A percentile compares a stretch with the other conserved stretches of the same genome.
Evolutionary conservation across 2,888 invertebrate species (phyloP).

Genomic region (Halictus ligatus): DNA sequence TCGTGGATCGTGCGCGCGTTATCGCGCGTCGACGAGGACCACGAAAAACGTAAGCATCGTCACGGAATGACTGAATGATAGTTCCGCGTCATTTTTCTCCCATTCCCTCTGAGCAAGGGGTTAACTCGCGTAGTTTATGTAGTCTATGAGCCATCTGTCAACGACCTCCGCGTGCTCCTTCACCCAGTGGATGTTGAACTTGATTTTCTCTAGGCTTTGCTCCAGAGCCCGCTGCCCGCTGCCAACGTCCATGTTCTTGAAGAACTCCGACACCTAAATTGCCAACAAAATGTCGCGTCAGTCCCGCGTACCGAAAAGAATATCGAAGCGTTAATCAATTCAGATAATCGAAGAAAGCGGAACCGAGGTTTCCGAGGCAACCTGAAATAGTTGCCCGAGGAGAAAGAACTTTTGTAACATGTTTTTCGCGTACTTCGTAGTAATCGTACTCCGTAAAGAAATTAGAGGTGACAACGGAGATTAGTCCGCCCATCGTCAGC

Average conservation of each 20-base stretch:
- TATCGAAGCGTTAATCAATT: background rate
- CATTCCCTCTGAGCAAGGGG: slow-evolving; percentile 60
- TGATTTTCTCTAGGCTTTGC: slow-evolving; percentile 92
- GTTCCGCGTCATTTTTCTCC: slow-evolving; percentile 50
- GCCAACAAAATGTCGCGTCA: background rate
- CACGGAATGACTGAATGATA: slow-evolving; percentile 42
- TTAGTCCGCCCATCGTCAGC: slow-evolving; percentile 87
- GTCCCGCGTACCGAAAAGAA: background rate
- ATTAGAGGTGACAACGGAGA: slow-evolving; percentile 88
- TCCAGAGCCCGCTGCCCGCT: slow-evolving; percentile 88
- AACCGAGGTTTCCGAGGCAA: background rate
- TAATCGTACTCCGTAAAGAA: slow-evolving; percentile 91
- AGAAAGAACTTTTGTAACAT: background rate
- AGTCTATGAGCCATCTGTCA: slow-evolving; percentile 85
- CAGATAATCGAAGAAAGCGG: background rate
- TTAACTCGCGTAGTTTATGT: slow-evolving; percentile 74
- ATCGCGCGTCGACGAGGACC: slow-evolving; percentile 53
- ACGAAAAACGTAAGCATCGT: slow-evolving; percentile 53
- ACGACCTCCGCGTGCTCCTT: slow-evolving; percentile 85
- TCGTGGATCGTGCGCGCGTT: slow-evolving; percentile 30
- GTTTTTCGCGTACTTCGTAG: slow-evolving; percentile 86
- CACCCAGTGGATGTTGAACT: slow-evolving; percentile 93
- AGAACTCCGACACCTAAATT: slow-evolving; percentile 87
- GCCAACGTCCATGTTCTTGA: slow-evolving; percentile 86
- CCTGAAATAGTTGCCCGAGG: background rate